phyloP scores from a whole-genome alignment of 2,888 invertebrate species.

The Panopea generosa region DNA sequence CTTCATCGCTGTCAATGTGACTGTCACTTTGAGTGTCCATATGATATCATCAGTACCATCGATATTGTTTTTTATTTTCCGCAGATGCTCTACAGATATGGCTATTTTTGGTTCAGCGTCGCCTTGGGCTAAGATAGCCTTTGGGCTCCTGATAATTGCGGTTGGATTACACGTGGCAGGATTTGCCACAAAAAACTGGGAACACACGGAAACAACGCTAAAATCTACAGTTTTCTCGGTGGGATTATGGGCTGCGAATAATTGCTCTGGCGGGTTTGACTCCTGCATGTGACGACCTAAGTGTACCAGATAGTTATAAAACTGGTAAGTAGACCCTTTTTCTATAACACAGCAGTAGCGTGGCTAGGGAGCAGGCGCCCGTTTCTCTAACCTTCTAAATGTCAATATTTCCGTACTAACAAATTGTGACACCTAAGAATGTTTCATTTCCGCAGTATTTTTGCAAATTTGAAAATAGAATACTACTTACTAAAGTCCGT shows the following conservation, averaged over 20 bases:
- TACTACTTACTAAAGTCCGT: no score
- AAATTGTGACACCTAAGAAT: no score
- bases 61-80: no score
- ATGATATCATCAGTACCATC: neutral
- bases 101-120: slow-evolving; percentile 37
- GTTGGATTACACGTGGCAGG: slow-evolving; percentile 49
- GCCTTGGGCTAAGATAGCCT: slow-evolving; percentile 58
- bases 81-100: no score
- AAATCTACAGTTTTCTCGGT: slow-evolving; percentile 17
- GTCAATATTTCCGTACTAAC: no score
- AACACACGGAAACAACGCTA: slow-evolving; percentile 36
- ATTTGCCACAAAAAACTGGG: slow-evolving; percentile 58
- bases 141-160: slow-evolving; percentile 39
- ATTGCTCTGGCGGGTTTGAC: slow-evolving; percentile 57
- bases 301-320: slow-evolving; percentile 44
- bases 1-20: no score
- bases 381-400: no score
- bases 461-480: no score
- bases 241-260: slow-evolving; percentile 61
- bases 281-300: slow-evolving; percentile 33
- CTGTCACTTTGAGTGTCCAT: no score
- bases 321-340: slow-evolving; percentile 61
- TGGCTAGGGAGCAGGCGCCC: no score
- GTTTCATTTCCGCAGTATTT: no score
- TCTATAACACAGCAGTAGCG: no score